Base-by-base conservation (phyloP, 2,888 invertebrate genomes). In the Conus canariensis region DNA sequence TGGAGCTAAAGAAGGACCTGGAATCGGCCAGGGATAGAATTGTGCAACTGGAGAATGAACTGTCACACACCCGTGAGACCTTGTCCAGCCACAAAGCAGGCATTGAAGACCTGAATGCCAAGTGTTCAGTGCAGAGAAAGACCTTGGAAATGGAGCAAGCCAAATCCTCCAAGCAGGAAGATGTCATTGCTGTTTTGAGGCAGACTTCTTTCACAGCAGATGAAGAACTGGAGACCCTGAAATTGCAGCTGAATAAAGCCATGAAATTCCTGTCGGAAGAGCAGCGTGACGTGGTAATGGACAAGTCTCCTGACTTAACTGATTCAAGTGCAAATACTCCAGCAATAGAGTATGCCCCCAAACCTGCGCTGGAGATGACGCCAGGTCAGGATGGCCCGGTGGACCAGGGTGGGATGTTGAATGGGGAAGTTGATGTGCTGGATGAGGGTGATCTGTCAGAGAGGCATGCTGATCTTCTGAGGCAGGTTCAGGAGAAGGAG, bases 401-500 rank as follows among this genome's bases (percentile, higher is more conserved):
- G 58, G 19, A 58, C 22, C 58, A 56, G 58, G 56, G 22, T 30
- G 30, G 30, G 60, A 16, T 85, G 85, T 19, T 59, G 85, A 85
- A 85, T 60, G 85, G 85, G 9, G 85, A 85, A n/a, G n/a, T 83
- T 14, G 83, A 83, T 6, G 60, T 16, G n/a, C 22, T 22, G 83
- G 25, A 7, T 56, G 19, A 10, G 19, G 25, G 25, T 5, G 14
- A 85, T 60, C 60, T 60, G n/a, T 88, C 90, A 45, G 90, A 91
- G 45, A 93, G 95, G 83, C 91, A 95, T 85, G 93, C 95, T 82
- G 92, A 93, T 56, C 90, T 96, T 22, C 93, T 93, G 89, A 92
- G 90, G 22, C 93, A 94, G 22, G 90, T 96, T 9, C 89, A 90
- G 58, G 94, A 95, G 89, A 96, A 96, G 91, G 96, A 96, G 90